Base-by-base conservation (phyloP, 2,888 invertebrate species). In the Parnassius orleans region DNA sequence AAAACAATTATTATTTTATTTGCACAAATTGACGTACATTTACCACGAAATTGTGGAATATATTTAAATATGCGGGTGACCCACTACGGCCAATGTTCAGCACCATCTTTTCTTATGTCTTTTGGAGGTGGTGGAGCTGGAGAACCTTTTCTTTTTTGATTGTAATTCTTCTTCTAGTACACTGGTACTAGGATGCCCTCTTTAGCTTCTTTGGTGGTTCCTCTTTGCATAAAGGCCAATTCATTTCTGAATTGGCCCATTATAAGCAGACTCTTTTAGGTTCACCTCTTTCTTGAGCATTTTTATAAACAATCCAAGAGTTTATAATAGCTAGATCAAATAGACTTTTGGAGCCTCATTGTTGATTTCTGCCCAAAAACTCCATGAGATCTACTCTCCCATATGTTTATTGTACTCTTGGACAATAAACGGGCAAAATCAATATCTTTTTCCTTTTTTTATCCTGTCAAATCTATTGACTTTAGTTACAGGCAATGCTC, bases 61-160 rank as follows among this genome's bases (percentile, higher is more conserved):
- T n/a, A n/a, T n/a, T n/a, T n/a, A n/a, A n/a, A n/a, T n/a, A n/a
- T n/a, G n/a, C 73, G 71, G 68, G 75, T 74, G 75, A 74, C 70
- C 74, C 73, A 74, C 76, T 42, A n/a, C n/a, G n/a, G n/a, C n/a
- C n/a, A n/a, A n/a, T n/a, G n/a, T 79, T 77, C 77, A 76, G 70
- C 12, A 72, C 73, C 76, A 78, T 78, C n/a, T 77, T 72, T 67
- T 77, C 63, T 76, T 76, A n/a, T 74, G 71, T 78, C 77, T 76
- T 78, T 78, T 68, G 74, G n/a, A n/a, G 76, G 77, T 71, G 72
- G 74, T 54, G 71, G 74, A 65, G 74, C 75, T 72, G 75, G 71
- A 74, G 75, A 73, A 75, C 73, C 75, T 47, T 47, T 47, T 47
- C 46, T 47, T 47, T n/a, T n/a, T n/a, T n/a, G n/a, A n/a, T n/a